phyloP scores from a whole-genome alignment of 2,888 invertebrate species.

The Xanthorhoe spadicearia region DNA sequence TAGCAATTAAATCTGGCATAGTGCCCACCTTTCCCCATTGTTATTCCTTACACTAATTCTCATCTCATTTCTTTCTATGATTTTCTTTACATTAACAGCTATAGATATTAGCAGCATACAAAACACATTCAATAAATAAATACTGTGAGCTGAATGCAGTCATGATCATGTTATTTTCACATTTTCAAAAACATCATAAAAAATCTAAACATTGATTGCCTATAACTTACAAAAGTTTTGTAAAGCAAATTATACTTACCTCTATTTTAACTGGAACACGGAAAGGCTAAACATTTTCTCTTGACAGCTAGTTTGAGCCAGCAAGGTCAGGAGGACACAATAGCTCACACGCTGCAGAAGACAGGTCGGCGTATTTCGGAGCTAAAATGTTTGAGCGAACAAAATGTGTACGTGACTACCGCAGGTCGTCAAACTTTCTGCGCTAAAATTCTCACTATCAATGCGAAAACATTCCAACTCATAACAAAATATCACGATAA shows the following conservation, averaged over 20 bases:
- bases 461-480: slow-evolving; percentile 18
- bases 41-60: slow-evolving; percentile 25
- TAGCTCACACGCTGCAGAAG: slow-evolving; percentile 23
- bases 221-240: no score
- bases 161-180: no score
- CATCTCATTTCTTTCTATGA: slow-evolving; percentile 23
- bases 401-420: not conserved
- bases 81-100: not conserved
- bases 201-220: not conserved
- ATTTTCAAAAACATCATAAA: no score
- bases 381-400: slow-evolving; percentile 10
- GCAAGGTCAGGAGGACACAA: slow-evolving; percentile 9
- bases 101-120: no score
- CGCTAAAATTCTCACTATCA: slow-evolving; percentile 10
- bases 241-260: not conserved
- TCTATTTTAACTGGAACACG: not conserved
- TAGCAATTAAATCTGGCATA: slow-evolving; percentile 52
- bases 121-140: no score
- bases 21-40: slow-evolving; percentile 43
- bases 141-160: no score
- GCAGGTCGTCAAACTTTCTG: slow-evolving; percentile 8
- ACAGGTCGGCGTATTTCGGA: slow-evolving; percentile 11
- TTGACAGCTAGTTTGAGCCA: slow-evolving; percentile 1
- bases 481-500: slow-evolving; percentile 15
- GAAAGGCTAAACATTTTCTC: not conserved